Evolutionary conservation across 2,888 invertebrate species (phyloP).

Genomic region (Dastarcus helophoroides): DNA sequence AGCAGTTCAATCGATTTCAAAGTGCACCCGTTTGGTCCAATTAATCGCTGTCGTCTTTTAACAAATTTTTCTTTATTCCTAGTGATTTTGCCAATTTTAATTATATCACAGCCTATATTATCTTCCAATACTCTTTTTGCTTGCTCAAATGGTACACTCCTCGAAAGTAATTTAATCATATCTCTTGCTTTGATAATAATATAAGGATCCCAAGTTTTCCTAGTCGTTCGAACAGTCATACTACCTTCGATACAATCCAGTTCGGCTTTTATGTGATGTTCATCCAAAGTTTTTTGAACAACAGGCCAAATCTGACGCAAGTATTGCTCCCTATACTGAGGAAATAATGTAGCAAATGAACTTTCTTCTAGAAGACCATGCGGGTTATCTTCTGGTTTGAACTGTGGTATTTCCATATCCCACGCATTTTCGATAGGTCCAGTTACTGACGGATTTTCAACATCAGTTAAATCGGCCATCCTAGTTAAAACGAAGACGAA

Average conservation of each 20-base stretch:
- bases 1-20: constrained; percentile 92
- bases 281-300: constrained; percentile 72
- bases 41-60: constrained; percentile 84
- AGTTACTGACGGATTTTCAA: constrained; percentile 29
- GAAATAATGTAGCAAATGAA: constrained; percentile 93
- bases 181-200: constrained; percentile 94
- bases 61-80: constrained; percentile 89
- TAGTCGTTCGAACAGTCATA: constrained; percentile 87
- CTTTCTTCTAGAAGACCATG: constrained; percentile 84
- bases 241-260: constrained; percentile 89
- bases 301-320: constrained; percentile 91
- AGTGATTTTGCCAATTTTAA: constrained; percentile 88
- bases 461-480: constrained; percentile 24
- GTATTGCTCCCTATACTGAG: constrained; percentile 94
- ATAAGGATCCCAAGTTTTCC: constrained; percentile 98
- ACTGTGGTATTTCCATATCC: constrained; percentile 75
- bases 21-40: constrained; percentile 97
- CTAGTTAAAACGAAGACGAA: neutral
- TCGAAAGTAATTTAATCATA: constrained; percentile 84
- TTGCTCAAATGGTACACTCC: constrained; percentile 96
- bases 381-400: constrained; percentile 81
- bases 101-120: constrained; percentile 87
- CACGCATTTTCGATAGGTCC: constrained; percentile 76
- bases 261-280: constrained; percentile 73
- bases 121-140: constrained; percentile 79